phyloP scores from a whole-genome alignment of 2,888 invertebrate species.

The Caenorhabditis virilis region DNA sequence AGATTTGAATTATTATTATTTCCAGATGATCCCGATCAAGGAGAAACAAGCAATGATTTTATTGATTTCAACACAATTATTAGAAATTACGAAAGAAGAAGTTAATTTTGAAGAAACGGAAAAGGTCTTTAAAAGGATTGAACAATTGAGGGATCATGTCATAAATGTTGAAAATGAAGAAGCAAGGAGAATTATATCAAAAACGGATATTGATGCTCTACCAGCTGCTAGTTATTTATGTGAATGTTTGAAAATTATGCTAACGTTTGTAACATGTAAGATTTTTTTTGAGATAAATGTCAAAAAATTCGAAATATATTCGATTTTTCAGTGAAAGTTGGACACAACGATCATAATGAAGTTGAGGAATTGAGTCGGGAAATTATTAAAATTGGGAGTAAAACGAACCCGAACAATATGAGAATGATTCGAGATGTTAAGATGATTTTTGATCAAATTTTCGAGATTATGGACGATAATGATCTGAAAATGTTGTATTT shows the following conservation, averaged over 20 bases:
- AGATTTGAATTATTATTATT: neutral
- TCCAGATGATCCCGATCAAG: neutral
- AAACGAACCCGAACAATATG: neutral
- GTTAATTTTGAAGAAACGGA: constrained; percentile 1
- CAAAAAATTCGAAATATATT: neutral
- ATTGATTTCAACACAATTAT: neutral
- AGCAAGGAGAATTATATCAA: no score
- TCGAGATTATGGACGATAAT: neutral
- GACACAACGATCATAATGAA: neutral
- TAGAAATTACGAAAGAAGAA: neutral
- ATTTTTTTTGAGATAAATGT: neutral
- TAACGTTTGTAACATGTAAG: neutral
- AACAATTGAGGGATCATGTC: no score
- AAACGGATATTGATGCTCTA: neutral
- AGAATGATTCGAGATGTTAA: neutral
- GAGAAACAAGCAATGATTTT: neutral
- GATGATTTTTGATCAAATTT: neutral
- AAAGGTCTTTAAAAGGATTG: no score
- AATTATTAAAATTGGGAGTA: neutral
- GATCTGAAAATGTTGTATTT: neutral
- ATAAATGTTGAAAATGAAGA: no score
- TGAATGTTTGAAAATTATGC: no score
- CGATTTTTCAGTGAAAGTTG: constrained; percentile 1
- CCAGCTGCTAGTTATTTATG: neutral
- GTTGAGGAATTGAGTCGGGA: neutral